These are phyloP conservation scores for Upupa epops DNA, from an alignment of 2,113 vertebrate species.

Conservation along the genomic window DNA sequence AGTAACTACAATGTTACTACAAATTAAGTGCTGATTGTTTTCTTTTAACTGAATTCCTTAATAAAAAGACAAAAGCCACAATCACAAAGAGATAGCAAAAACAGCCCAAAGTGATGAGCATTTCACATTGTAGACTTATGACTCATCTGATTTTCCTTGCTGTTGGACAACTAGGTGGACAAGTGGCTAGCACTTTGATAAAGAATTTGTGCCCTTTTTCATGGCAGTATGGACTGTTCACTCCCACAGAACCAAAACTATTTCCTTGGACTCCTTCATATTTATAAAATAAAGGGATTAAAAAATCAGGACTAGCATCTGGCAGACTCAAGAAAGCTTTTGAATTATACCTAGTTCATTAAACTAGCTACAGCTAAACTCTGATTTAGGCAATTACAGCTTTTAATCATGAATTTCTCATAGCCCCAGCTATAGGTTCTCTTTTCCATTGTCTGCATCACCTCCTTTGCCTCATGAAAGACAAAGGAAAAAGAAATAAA, in stretches of 20 bases:
- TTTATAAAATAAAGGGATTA: background rate
- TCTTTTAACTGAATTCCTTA: background rate
- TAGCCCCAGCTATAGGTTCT: background rate
- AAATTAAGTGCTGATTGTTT: background rate
- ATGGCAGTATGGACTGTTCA: background rate
- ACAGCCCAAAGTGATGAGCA: background rate
- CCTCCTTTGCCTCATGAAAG: background rate
- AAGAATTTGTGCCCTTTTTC: conserved; percentile 64
- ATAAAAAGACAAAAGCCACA: background rate
- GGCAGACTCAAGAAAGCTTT: background rate
- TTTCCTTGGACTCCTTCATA: background rate
- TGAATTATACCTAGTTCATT: background rate
- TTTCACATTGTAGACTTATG: background rate
- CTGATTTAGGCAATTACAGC: background rate
- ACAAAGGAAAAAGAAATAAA: background rate
- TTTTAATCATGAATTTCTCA: background rate
- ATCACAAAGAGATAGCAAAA: background rate
- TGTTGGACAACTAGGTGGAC: too few relatives aligned
- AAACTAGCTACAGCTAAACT: conserved; percentile 12
- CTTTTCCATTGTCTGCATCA: background rate
- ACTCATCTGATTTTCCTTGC: background rate
- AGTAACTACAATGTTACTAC: too few relatives aligned
- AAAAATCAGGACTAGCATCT: background rate
- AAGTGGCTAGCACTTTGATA: conserved; percentile 36
- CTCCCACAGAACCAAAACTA: conserved; percentile 15